A percentile compares a stretch with the other conserved stretches of the same genome.
Conservation (phyloP, 2,888 invertebrate species). For the Gastracanthus pulcherrimus region DNA sequence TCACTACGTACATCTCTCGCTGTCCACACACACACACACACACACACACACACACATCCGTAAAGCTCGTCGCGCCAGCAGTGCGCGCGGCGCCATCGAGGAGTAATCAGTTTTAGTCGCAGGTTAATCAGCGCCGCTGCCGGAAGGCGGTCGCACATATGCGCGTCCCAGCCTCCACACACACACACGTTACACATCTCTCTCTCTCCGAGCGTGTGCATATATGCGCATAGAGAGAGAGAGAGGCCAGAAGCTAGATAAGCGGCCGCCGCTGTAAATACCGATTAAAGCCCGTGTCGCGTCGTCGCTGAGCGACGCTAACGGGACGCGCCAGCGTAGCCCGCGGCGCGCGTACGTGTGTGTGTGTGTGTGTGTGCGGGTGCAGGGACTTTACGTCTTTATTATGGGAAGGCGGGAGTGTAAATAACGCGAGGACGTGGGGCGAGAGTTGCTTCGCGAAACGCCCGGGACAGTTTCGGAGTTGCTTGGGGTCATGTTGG, state of each 20-base stretch:
- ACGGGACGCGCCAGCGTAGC: neutral
- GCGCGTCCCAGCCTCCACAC: constrained; percentile 8
- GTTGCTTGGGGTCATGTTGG: too few species aligned
- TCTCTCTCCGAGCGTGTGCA: too few species aligned
- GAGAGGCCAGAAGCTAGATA: constrained; percentile 16
- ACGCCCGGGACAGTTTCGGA: neutral
- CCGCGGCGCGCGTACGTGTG: neutral
- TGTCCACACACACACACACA: too few species aligned
- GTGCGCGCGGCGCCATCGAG: constrained; percentile 62
- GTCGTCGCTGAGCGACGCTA: constrained; percentile 48
- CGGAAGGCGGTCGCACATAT: neutral
- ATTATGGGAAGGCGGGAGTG: neutral
- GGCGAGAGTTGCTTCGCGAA: neutral
- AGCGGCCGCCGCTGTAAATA: constrained; percentile 60
- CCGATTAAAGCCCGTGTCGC: constrained; percentile 59
- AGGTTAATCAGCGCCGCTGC: constrained; percentile 63
- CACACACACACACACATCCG: too few species aligned
- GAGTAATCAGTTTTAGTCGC: constrained; percentile 66
- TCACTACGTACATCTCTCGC: too few species aligned
- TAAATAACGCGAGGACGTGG: neutral
- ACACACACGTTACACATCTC: constrained; percentile 12
- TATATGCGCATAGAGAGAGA: neutral
- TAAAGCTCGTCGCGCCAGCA: neutral
- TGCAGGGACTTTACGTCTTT: neutral
- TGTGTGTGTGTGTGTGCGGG: neutral